These are phyloP conservation scores for Telenomus remus DNA, from an alignment of 1,140 invertebrate species.

Conservation along the genomic window DNA sequence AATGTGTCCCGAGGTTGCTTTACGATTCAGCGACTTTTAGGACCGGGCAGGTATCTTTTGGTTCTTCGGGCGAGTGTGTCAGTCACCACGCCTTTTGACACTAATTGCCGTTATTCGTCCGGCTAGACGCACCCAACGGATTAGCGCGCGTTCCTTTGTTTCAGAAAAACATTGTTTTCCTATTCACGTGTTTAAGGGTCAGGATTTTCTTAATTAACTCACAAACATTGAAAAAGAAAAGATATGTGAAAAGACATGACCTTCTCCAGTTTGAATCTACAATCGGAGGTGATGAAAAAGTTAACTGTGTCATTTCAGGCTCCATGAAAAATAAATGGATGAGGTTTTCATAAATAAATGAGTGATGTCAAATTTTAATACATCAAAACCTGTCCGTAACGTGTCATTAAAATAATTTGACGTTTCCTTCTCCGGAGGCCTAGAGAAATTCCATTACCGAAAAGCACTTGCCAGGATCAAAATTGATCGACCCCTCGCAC, in stretches of 20 bases:
- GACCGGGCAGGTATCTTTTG: slow-evolving; percentile 25
- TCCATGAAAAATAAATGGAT: too few relatives aligned
- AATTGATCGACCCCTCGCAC: slow-evolving; percentile 19
- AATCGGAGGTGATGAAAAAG: too few relatives aligned
- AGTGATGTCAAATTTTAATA: slow-evolving; percentile 6
- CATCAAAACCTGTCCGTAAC: slow-evolving; percentile 12
- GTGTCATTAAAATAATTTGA: slow-evolving; percentile 44
- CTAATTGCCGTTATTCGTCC: slow-evolving; percentile 25
- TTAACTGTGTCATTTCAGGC: too few relatives aligned
- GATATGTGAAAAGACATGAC: too few relatives aligned
- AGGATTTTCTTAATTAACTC: background rate
- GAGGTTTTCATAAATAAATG: too few relatives aligned
- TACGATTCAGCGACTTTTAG: slow-evolving; percentile 21
- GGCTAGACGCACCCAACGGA: slow-evolving; percentile 1
- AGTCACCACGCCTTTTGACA: slow-evolving; percentile 12
- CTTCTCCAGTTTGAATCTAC: too few relatives aligned
- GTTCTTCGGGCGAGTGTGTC: slow-evolving; percentile 8
- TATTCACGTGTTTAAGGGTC: background rate
- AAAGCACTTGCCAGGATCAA: slow-evolving; percentile 45
- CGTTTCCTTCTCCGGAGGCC: slow-evolving; percentile 23
- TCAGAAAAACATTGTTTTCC: slow-evolving; percentile 9
- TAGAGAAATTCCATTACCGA: slow-evolving; percentile 25
- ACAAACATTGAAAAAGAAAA: too few relatives aligned
- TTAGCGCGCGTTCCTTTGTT: slow-evolving; percentile 7
- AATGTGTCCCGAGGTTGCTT: slow-evolving; percentile 32